These are phyloP conservation scores for Lypha dubia DNA, from an alignment of 2,888 invertebrate genomes.

Conservation along the genomic window DNA sequence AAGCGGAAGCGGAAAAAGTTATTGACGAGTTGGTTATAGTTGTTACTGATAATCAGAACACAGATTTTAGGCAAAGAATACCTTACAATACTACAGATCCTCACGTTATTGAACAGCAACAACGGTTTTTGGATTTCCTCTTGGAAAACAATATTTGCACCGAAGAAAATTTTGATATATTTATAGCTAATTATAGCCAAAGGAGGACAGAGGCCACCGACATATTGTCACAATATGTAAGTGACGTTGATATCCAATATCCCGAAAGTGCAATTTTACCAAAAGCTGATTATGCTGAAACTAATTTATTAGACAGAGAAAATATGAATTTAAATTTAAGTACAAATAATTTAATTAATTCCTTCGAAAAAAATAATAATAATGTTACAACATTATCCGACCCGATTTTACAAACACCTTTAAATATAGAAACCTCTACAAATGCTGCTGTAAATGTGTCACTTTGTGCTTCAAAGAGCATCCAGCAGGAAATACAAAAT, in stretches of 20 bases:
- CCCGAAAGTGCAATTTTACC: conserved; percentile 2
- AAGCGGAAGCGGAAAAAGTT: conserved; percentile 80
- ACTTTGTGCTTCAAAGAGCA: neutral
- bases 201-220: conserved; percentile 75
- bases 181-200: conserved; percentile 76
- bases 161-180: conserved; percentile 78
- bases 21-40: conserved; percentile 79
- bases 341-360: conserved; percentile 11
- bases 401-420: conserved; percentile 12
- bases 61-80: conserved; percentile 73
- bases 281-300: neutral
- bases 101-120: conserved; percentile 73
- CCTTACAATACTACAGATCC: conserved; percentile 76
- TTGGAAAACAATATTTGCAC: conserved; percentile 77
- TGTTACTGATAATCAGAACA: conserved; percentile 75
- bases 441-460: neutral
- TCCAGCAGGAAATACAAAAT: neutral
- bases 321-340: conserved; percentile 9
- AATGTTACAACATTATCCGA: conserved; percentile 3
- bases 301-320: neutral
- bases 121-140: conserved; percentile 75
- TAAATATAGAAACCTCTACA: neutral
- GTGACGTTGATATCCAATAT: neutral
- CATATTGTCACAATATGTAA: conserved; percentile 69
- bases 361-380: neutral